Evolutionary conservation across 1,140 invertebrate genomes (phyloP).

Genomic region (Augochlora pura): DNA sequence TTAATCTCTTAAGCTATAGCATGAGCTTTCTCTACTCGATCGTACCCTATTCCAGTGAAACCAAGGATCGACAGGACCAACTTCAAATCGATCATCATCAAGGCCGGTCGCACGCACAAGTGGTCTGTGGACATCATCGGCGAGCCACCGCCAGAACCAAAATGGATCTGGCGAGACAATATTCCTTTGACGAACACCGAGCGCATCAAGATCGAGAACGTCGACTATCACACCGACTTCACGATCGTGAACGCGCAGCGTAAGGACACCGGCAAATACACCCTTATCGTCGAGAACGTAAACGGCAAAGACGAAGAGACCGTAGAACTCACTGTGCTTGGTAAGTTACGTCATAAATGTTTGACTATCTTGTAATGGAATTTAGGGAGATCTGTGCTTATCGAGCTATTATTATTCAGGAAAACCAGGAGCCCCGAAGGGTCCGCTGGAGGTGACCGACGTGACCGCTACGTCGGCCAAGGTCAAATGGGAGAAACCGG

Average conservation of each 20-base stretch:
- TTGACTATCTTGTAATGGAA: too few species aligned
- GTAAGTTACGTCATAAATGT: conserved; percentile 77
- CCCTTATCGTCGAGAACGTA: conserved; percentile 92
- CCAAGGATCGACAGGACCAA: conserved; percentile 95
- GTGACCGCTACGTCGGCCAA: conserved; percentile 93
- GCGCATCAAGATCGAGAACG: conserved; percentile 93
- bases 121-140: conserved; percentile 95
- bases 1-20: not conserved
- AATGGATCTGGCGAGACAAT: conserved; percentile 93
- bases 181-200: conserved; percentile 90
- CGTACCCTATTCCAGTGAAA: conserved; percentile 84
- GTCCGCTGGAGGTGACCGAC: conserved; percentile 93
- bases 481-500: conserved; percentile 93
- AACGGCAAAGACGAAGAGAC: conserved; percentile 94
- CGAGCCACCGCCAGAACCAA: conserved; percentile 92
- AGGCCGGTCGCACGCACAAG: conserved; percentile 94
- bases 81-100: conserved; percentile 92
- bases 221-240: conserved; percentile 95
- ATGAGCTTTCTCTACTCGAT: not conserved
- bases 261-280: conserved; percentile 95
- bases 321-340: conserved; percentile 94
- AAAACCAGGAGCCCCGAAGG: conserved; percentile 91
- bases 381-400: too few species aligned
- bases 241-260: conserved; percentile 90
- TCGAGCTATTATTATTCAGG: conserved; percentile 69